Evolutionary conservation across 2,113 vertebrate species (phyloP), one percentile per base, ranked within the genome.

Genomic region (Ornithorhynchus anatinus): DNA sequence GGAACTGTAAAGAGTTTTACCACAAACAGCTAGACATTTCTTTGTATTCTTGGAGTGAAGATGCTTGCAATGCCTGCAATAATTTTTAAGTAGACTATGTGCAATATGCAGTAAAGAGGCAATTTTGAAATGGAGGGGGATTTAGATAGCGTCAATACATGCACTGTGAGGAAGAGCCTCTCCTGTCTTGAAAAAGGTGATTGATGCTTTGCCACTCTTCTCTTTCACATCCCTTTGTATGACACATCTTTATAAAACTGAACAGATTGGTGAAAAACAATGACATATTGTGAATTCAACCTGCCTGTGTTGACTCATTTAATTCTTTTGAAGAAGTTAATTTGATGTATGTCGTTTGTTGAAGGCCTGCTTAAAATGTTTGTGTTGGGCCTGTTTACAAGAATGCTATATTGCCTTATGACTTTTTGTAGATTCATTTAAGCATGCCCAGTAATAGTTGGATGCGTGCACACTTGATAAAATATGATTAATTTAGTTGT

Each of bases 351-450:
- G 86, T 72, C 50, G 56, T 73, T 81, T 85, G 80, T 74, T 67
- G 69, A 80, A 62, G 69, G 54, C 79, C 87, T 75, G 23, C 72
- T 86, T 75, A 66, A 76, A 68, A 64, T 66, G 77, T 69, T 82
- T 69, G 3, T 68, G 22, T 43, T 69, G 70, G 69, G 51, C 54
- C 59, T 65, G 39, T 70, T 54, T 59, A 32, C 54, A 52, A 32
- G 25, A 81, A 73, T 77, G 59, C 35, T 43, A 29, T 64, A 69
- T 84, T 70, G 70, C 76, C 68, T 85, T 47, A n/a, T 50, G 54
- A 69, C 65, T 73, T 85, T 82, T 77, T 81, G 67, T 51, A 72
- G 75, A 47, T 80, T 89, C 80, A 37, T 77, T 87, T 77, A 85
- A 56, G 15, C 5, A 2, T 76, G 74, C 84, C 85, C 76, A 87